Evolutionary conservation across 92 coral and sea anemone species (phyloP).

Genomic region (Micromussa lordhowensis): DNA sequence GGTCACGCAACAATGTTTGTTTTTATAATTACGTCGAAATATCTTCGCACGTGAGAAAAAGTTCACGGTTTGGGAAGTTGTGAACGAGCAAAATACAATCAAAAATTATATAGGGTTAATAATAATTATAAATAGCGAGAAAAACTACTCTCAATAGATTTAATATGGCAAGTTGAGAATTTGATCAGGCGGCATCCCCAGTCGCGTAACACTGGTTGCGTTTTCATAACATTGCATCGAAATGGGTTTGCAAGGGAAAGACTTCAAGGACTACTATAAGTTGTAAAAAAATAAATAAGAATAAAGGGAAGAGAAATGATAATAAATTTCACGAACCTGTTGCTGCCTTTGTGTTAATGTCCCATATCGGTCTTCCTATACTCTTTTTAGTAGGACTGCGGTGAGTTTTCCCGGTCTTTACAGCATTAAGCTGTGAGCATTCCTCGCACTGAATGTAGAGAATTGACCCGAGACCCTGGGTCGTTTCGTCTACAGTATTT

Average conservation of each 20-base stretch:
- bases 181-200: too few species aligned
- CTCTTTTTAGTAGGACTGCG: neutral
- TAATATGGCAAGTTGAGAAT: too few species aligned
- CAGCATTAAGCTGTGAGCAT: neutral
- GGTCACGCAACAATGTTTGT: neutral
- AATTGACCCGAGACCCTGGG: neutral
- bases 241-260: neutral
- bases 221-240: too few species aligned
- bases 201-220: too few species aligned
- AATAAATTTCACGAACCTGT: conserved; percentile 31
- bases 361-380: neutral
- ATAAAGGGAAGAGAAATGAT: neutral
- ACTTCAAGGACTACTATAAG: too few species aligned
- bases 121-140: too few species aligned
- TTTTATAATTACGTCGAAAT: neutral
- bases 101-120: too few species aligned
- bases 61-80: neutral
- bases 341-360: conserved; percentile 51
- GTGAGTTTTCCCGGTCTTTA: conserved; percentile 1
- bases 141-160: too few species aligned
- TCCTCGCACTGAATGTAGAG: neutral
- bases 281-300: too few species aligned
- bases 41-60: neutral
- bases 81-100: too few species aligned
- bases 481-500: neutral